phyloP scores from a whole-genome alignment of 2,113 vertebrate genomes.

The Tupaia tana region DNA sequence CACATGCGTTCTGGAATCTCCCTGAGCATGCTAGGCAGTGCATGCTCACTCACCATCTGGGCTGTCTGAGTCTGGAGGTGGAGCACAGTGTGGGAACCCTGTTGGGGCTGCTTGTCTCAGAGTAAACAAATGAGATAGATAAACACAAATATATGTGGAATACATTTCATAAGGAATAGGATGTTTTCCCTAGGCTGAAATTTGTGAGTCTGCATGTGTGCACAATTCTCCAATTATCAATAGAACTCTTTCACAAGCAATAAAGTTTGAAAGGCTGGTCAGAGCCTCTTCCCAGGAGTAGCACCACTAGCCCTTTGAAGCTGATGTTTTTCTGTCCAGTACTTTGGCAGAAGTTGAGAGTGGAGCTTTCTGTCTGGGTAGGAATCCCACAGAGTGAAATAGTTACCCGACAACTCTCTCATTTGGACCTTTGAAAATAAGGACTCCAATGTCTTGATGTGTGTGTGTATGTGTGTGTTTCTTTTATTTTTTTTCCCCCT shows the following conservation, averaged over 20 bases:
- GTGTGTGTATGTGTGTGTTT: neutral
- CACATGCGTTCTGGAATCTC: too few species aligned
- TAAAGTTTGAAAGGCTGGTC: too few species aligned
- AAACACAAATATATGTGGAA: neutral
- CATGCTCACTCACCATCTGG: too few species aligned
- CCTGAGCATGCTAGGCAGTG: too few species aligned
- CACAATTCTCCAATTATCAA: neutral
- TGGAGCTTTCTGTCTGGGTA: neutral
- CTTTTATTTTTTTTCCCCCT: conserved; percentile 68
- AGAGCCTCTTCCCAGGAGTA: neutral
- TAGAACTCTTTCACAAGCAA: neutral
- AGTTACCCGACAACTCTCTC: neutral
- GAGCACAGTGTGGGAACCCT: too few species aligned
- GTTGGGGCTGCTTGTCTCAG: too few species aligned
- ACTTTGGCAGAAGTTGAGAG: neutral
- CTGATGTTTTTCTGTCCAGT: neutral
- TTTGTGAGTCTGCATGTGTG: neutral
- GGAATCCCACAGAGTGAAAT: neutral
- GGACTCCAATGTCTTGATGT: neutral
- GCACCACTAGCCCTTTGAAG: neutral
- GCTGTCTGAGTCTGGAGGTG: too few species aligned
- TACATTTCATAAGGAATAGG: neutral
- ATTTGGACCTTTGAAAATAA: neutral
- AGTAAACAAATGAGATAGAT: too few species aligned
- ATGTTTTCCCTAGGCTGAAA: neutral